A percentile compares a stretch with the other conserved stretches of the same genome.
These are phyloP conservation scores for Apodemia zela DNA, from an alignment of 2,888 invertebrate species.

Conservation along the genomic window DNA sequence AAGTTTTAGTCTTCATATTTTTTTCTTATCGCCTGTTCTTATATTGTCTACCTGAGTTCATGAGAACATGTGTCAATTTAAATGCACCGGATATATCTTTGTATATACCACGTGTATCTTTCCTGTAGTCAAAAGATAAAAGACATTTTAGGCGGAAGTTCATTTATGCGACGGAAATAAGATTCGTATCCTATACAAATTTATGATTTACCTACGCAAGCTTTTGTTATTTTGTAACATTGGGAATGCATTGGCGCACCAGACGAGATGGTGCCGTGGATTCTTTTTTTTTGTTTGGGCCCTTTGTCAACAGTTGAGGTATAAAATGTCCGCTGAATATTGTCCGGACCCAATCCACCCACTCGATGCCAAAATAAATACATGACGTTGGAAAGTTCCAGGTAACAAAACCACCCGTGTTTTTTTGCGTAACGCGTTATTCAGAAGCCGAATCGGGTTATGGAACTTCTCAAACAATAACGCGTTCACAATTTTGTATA, in stretches of 20 bases:
- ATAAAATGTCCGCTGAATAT: constrained; percentile 61
- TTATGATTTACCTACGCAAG: constrained; percentile 51
- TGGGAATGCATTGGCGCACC: constrained; percentile 41
- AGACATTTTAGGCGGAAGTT: constrained; percentile 50
- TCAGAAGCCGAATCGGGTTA: constrained; percentile 55
- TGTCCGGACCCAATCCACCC: constrained; percentile 61
- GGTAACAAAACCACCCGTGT: constrained; percentile 62
- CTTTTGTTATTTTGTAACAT: constrained; percentile 39
- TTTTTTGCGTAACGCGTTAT: constrained; percentile 68
- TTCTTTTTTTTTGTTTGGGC: constrained; percentile 37
- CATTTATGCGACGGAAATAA: constrained; percentile 48
- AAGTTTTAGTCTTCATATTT: too few relatives aligned
- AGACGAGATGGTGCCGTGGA: constrained; percentile 65
- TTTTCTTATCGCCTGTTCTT: not conserved
- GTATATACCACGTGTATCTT: constrained; percentile 43
- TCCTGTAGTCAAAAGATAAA: constrained; percentile 44
- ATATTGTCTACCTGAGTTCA: constrained; percentile 2
- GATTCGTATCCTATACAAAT: constrained; percentile 44
- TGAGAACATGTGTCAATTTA: constrained; percentile 34
- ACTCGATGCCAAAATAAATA: constrained; percentile 64
- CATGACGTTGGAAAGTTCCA: constrained; percentile 50
- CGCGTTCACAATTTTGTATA: constrained; percentile 41
- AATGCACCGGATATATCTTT: constrained; percentile 70
- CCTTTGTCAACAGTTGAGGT: constrained; percentile 73
- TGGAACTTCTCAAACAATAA: constrained; percentile 59